These are phyloP conservation scores for Dynastes tityus DNA, from an alignment of 2,888 invertebrate species.

Conservation along the genomic window DNA sequence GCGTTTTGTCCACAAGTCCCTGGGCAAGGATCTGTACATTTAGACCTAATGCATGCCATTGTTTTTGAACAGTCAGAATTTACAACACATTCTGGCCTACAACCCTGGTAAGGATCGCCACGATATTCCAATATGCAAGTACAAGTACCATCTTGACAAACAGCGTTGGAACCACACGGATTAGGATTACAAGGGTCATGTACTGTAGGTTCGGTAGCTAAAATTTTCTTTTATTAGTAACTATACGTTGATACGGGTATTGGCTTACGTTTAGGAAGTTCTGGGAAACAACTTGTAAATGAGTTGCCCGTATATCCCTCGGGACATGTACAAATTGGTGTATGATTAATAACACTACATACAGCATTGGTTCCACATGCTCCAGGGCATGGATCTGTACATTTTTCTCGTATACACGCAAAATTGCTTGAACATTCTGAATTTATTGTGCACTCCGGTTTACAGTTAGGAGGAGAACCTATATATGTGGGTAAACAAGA, in stretches of 20 bases:
- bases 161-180: slow-evolving; percentile 85
- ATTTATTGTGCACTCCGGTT: slow-evolving; percentile 80
- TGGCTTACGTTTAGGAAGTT: slow-evolving; percentile 59
- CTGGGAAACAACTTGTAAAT: slow-evolving; percentile 71
- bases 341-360: slow-evolving; percentile 84
- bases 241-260: background rate
- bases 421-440: slow-evolving; percentile 82
- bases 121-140: slow-evolving; percentile 83
- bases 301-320: slow-evolving; percentile 76
- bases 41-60: slow-evolving; percentile 84
- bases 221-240: slow-evolving; percentile 24
- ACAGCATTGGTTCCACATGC: slow-evolving; percentile 83
- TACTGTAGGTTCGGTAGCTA: slow-evolving; percentile 60
- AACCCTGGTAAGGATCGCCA: slow-evolving; percentile 85
- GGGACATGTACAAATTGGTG: slow-evolving; percentile 80
- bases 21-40: slow-evolving; percentile 90
- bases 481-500: slow-evolving; percentile 77
- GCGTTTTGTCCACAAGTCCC: slow-evolving; percentile 86
- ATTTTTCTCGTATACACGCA: slow-evolving; percentile 85
- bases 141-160: slow-evolving; percentile 82
- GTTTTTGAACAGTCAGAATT: slow-evolving; percentile 85
- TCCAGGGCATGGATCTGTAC: slow-evolving; percentile 84
- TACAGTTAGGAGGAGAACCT: slow-evolving; percentile 81
- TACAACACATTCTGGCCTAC: slow-evolving; percentile 86
- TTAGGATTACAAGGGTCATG: slow-evolving; percentile 77